These are phyloP conservation scores for Neosilurus mollespiculum DNA, from an alignment of 2,797 vertebrate genomes.

Conservation along the genomic window DNA sequence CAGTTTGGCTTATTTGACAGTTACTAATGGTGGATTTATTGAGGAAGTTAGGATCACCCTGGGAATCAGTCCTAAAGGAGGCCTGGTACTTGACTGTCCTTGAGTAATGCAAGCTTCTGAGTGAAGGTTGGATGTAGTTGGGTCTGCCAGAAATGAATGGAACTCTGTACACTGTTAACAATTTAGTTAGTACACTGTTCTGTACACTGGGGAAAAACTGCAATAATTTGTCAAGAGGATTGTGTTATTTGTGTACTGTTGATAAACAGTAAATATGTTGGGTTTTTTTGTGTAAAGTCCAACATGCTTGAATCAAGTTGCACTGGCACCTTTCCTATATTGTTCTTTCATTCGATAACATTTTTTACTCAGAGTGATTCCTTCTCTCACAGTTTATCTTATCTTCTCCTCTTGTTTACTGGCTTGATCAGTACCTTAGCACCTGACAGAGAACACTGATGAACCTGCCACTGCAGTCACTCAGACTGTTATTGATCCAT, in stretches of 20 bases:
- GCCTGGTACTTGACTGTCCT: slow-evolving; percentile 25
- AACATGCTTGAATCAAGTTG: neutral
- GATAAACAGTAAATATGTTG: neutral
- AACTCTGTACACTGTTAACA: no score
- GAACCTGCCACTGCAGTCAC: slow-evolving; percentile 19
- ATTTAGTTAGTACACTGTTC: no score
- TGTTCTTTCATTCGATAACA: slow-evolving; percentile 15
- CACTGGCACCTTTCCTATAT: neutral
- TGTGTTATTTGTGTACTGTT: slow-evolving; percentile 1
- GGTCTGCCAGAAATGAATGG: slow-evolving; percentile 15
- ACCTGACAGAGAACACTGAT: slow-evolving; percentile 9
- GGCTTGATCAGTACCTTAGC: slow-evolving; percentile 7
- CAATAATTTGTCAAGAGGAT: neutral
- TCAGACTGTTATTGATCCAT: slow-evolving; percentile 39
- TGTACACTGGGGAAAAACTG: slow-evolving; percentile 14
- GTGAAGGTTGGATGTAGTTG: neutral
- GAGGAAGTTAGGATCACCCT: slow-evolving; percentile 26
- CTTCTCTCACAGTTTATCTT: slow-evolving; percentile 7
- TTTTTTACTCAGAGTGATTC: slow-evolving; percentile 2
- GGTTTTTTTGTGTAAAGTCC: neutral
- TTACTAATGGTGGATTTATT: slow-evolving; percentile 33
- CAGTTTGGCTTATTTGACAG: slow-evolving; percentile 17
- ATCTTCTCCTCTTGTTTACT: slow-evolving; percentile 24
- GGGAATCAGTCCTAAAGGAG: slow-evolving; percentile 31
- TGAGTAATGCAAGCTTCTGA: slow-evolving; percentile 23